Evolutionary conservation across 1,140 invertebrate species (phyloP), one percentile per base, ranked within the genome.

Genomic region (Drosophila pseudoananassae): DNA sequence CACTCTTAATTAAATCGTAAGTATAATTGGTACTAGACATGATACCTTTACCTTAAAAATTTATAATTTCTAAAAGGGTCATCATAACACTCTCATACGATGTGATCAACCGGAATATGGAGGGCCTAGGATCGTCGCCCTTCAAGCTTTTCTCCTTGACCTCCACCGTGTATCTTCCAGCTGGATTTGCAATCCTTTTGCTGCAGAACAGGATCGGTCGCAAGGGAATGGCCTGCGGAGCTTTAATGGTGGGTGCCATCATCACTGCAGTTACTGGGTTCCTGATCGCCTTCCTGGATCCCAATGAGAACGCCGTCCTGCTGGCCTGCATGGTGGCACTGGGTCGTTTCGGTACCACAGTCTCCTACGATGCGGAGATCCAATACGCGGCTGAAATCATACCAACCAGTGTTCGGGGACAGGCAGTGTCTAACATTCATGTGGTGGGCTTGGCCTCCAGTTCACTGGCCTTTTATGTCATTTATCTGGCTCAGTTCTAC

Each of bases 311-410:
- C 27, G 87, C 88, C 10, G 6, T 90, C 0, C 38, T 90, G 5
- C 20, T 90, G 25, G 83, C 83, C 7, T 40, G 77, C 12, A 82
- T 90, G 80, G 66, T 85, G 15, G 92, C 94, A 2, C 70, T 94
- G 52, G 94, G 94, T n/a, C 92, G 94, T 47, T 93, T 95, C 59
- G 93, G 93, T 10, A 92, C 94, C 14, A 94, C 94, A 4, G 93
- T 94, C 0, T 93, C 94, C 8, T 95, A 95, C 77, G 93, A 94
- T 77, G 93, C 94, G 1, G 87, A 93, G 80, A 88, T 95, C 55
- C 93, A 94, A 65, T 95, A 95, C 76, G 94, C 94, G 7, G 94
- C 94, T 1, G 94, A 95, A 76, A 91, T 94, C 31, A 93, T 94
- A 29, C 95, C 95, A 1, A 95, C 95, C 0, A 93, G 93, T 4